These are phyloP conservation scores for Columbina picui DNA, from an alignment of 2,113 vertebrate species.

Conservation along the genomic window DNA sequence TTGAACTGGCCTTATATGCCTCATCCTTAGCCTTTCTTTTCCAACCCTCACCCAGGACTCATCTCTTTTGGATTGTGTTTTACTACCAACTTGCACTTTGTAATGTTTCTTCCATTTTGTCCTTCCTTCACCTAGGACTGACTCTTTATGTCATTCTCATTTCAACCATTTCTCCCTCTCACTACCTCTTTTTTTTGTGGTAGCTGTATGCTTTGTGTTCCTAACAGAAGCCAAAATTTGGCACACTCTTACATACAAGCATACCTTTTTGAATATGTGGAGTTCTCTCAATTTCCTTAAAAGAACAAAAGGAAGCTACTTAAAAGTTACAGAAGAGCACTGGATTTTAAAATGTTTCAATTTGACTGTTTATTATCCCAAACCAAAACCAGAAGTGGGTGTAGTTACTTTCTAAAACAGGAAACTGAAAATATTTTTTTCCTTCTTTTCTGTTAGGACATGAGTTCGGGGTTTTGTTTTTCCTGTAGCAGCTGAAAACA, in stretches of 20 bases:
- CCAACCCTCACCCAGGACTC: background rate
- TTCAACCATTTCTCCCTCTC: background rate
- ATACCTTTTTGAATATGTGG: background rate
- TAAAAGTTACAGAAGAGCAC: background rate
- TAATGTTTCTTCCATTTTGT: background rate
- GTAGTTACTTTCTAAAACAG: slow-evolving; percentile 17
- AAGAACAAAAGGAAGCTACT: slow-evolving; percentile 36
- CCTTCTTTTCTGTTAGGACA: background rate
- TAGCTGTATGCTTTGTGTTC: background rate
- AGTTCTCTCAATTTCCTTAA: background rate
- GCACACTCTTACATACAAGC: background rate
- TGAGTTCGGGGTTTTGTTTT: background rate
- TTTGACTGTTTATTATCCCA: slow-evolving; percentile 50
- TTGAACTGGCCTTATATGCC: background rate
- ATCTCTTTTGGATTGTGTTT: background rate
- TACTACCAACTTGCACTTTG: background rate
- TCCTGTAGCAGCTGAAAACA: background rate
- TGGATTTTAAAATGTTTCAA: slow-evolving; percentile 22
- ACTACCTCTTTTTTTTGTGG: background rate
- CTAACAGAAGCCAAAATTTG: background rate
- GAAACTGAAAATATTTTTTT: slow-evolving; percentile 15
- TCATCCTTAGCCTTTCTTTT: background rate
- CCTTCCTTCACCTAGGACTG: background rate
- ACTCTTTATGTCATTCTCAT: background rate
- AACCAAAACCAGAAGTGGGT: slow-evolving; percentile 8